Evolutionary conservation across 1,140 invertebrate genomes (phyloP), one percentile per base, ranked within the genome.

Genomic region (Dolichoris vasculosae): DNA sequence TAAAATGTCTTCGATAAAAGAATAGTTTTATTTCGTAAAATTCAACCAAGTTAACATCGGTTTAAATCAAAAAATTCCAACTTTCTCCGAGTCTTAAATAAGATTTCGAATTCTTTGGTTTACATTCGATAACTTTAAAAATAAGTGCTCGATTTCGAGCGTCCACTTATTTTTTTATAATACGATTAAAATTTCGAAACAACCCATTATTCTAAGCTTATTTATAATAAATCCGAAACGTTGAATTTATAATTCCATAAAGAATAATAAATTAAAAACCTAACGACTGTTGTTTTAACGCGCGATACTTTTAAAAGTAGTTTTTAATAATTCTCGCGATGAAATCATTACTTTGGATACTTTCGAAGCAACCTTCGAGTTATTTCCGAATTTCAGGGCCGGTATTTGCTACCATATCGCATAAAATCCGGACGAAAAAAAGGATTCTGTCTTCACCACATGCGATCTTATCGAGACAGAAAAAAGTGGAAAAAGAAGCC

Each of bases 381-480:
- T 64, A 59, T 64, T 64, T 84, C 35, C 75, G 8, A 48, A 84
- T 67, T 77, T 63, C 38, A 78, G 43, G 55, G n/a, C 55, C 78
- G 59, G 40, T n/a, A 73, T 73, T 73, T 73, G 17, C 69, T 73
- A n/a, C 69, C 40, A 43, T 43, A 73, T 73, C 38, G 69, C 69
- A 73, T 73, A 43, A 73, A 73, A 73, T 73, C 40, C 69, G 26
- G n/a, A 40, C 4, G 40, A 73, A 40, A 71, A 63, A 71, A 51
- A 59, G 43, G 81, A 55, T 32, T 73, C 30, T 38, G 23, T 38
- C 82, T 48, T 32, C 55, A 1, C 35, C 84, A 46, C 35, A 51
- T 59, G 79, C 78, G 71, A 85, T 82, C 40, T 82, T 78, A 77
- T 82, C 79, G 38, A 43, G 32, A 59, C 13, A 78, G 46, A 32